Evolutionary conservation across 1,140 invertebrate genomes (phyloP).

Genomic region (Thaumatotibia leucotreta): DNA sequence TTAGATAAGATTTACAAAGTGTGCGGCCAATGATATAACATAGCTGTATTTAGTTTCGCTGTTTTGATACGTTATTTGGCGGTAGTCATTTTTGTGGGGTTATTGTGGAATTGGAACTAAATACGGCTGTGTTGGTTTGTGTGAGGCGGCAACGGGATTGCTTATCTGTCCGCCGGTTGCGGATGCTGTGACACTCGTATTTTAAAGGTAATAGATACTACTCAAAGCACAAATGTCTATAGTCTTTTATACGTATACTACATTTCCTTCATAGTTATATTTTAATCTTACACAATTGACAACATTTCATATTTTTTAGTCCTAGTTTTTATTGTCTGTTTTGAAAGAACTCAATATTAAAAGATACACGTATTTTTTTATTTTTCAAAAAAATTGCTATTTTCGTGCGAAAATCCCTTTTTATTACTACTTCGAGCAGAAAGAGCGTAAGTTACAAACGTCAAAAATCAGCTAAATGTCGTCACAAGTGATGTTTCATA

Average conservation of each 20-base stretch:
- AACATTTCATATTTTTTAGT: too few species aligned
- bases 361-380: too few species aligned
- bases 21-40: not conserved
- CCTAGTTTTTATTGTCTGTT: too few species aligned
- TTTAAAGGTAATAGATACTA: not conserved
- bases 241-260: not conserved
- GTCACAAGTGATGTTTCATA: too few species aligned
- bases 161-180: slow-evolving; percentile 8
- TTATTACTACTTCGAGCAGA: too few species aligned
- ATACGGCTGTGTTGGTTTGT: not conserved
- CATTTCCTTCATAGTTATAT: not conserved
- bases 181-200: not conserved
- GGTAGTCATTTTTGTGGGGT: not conserved
- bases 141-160: not conserved
- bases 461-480: too few species aligned
- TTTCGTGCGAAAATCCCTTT: too few species aligned
- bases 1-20: slow-evolving; percentile 3
- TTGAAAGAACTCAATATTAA: too few species aligned
- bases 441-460: too few species aligned
- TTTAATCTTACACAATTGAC: not conserved
- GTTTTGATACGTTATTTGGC: not conserved
- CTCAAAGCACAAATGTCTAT: not conserved
- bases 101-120: not conserved
- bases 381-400: too few species aligned
- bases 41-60: not conserved